Base-by-base conservation (phyloP, 2,113 vertebrate genomes). In the Scolopax mira region DNA sequence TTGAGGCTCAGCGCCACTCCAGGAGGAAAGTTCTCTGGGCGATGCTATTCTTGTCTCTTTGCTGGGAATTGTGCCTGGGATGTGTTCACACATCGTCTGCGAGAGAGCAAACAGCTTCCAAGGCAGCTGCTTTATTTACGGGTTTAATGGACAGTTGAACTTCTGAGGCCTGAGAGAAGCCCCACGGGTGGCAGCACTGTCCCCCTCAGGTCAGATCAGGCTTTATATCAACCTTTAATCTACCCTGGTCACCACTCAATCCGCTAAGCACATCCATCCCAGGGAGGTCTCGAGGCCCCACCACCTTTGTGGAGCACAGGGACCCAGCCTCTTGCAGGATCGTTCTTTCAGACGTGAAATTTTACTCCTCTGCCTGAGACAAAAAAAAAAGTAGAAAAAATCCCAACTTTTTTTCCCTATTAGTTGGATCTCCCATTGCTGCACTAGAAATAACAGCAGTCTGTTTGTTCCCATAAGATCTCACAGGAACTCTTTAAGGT, bases 371-470 rank as follows among this genome's bases (percentile, higher is more conserved):
- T 80, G 51, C 33, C 55, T n/a, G 22, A 54, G 52, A 71, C 30
- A 27, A 75, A 64, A 67, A 69, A 67, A 61, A 37, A 2, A 1
- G 0, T 27, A 57, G 75, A 77, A 18, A 57, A 2, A 0, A 0
- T 1, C 9, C 27, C 41, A 27, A 9, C 4, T 10, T 64, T 82
- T 73, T 87, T 87, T 2, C n/a, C 42, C 64, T 37, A 6, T 24
- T 16, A 49, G 18, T 4, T 77, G 44, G 8, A 44, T 66, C 13
- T 51, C 42, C 70, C 69, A 72, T n/a, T 81, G 16, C 17, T 74
- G 23, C 42, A 33, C 66, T 44, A 48, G 48, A 77, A 91, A 70
- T 19, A 65, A 19, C 62, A 72, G 31, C 51, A 73, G 35, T 25
- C 15, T 49, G 83, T 83, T 33, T 71, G 41, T 70, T 79, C 58